Conservation (phyloP, 2,113 vertebrate species). For the Oncorhynchus gorbuscha region DNA sequence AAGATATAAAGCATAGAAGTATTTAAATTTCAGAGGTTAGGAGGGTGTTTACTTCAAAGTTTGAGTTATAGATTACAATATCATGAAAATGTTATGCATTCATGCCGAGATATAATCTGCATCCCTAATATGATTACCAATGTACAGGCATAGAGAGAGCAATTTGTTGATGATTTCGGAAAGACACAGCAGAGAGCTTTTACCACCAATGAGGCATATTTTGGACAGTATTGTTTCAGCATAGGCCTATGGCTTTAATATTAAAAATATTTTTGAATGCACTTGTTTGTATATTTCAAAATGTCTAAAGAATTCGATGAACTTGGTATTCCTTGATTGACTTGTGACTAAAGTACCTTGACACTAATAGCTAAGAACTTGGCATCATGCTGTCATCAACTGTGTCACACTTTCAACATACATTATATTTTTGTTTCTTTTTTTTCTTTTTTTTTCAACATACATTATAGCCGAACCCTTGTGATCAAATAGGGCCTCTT, state of each 20-base stretch:
- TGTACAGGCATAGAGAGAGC: slow-evolving; percentile 19
- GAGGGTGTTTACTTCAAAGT: slow-evolving; percentile 26
- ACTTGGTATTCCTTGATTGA: slow-evolving; percentile 22
- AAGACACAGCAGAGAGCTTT: slow-evolving; percentile 5
- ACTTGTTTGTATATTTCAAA: not conserved
- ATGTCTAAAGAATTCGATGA: slow-evolving; percentile 5
- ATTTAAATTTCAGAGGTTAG: slow-evolving; percentile 9
- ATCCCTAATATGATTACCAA: slow-evolving; percentile 49
- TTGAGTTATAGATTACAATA: slow-evolving; percentile 23
- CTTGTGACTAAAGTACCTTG: slow-evolving; percentile 41
- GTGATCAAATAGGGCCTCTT: slow-evolving; percentile 53
- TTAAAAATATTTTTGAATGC: not conserved
- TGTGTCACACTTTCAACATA: slow-evolving; percentile 48
- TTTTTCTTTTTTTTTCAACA: too few relatives aligned
- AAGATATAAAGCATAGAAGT: slow-evolving; percentile 14
- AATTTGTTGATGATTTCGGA: slow-evolving; percentile 25
- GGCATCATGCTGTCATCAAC: slow-evolving; percentile 31
- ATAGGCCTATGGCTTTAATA: not conserved
- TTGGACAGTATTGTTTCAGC: not conserved
- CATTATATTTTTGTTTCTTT: too few relatives aligned
- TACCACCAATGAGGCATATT: not conserved
- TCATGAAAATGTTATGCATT: slow-evolving; percentile 34
- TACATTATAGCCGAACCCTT: slow-evolving; percentile 39
- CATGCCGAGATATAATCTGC: slow-evolving; percentile 44
- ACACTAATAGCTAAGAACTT: slow-evolving; percentile 46